Evolutionary conservation across 2,797 vertebrate species (phyloP).

Genomic region (Acrossocheilus wenchowensis): DNA sequence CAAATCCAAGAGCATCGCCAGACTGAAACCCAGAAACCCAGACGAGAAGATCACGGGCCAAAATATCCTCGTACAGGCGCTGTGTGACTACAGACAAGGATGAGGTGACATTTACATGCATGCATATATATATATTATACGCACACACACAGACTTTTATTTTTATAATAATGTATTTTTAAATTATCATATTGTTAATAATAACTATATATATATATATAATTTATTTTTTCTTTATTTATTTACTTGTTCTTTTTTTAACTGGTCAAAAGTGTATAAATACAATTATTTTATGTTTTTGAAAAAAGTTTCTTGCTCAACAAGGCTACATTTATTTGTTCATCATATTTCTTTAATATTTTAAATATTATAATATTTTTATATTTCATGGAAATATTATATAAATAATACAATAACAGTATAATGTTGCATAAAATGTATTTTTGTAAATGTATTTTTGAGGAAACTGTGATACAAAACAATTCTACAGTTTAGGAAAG

Average conservation of each 20-base stretch:
- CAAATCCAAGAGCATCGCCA: slow-evolving; percentile 90
- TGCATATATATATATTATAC: too few relatives aligned
- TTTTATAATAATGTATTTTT: too few relatives aligned
- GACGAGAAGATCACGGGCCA: slow-evolving; percentile 83
- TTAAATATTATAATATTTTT: background rate
- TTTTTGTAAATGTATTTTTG: background rate
- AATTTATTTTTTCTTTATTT: too few relatives aligned
- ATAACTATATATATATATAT: too few relatives aligned
- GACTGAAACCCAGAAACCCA: slow-evolving; percentile 91
- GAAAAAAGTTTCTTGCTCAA: too few relatives aligned
- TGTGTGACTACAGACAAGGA: slow-evolving; percentile 98
- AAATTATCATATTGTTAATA: too few relatives aligned
- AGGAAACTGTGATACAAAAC: too few relatives aligned
- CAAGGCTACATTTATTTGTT: background rate
- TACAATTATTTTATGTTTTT: background rate
- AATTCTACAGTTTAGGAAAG: too few relatives aligned
- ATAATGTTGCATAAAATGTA: background rate
- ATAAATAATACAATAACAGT: background rate
- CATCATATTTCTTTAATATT: background rate
- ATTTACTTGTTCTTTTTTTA: too few relatives aligned
- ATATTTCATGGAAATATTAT: background rate
- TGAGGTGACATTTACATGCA: slow-evolving; percentile 80
- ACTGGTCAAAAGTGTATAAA: too few relatives aligned
- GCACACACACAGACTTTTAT: too few relatives aligned
- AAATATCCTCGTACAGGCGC: slow-evolving; percentile 85